These are phyloP conservation scores for Tringa solitaria DNA, from an alignment of 2,113 vertebrate species.

Conservation along the genomic window DNA sequence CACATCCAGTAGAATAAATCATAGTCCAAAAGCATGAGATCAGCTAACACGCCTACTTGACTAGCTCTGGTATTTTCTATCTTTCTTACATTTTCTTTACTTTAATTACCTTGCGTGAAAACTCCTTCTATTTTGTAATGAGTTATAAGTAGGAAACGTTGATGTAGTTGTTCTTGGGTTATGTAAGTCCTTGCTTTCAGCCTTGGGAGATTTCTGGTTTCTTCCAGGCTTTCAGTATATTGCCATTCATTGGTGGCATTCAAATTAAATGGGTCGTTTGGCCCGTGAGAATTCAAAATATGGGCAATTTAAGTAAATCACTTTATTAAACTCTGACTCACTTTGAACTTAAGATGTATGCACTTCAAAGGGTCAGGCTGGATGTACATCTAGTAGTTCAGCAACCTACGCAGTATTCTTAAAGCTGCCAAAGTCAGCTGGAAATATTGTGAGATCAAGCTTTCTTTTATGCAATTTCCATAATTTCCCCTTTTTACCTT, in stretches of 20 bases:
- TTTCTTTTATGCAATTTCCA: background rate
- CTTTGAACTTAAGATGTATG: background rate
- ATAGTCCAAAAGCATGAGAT: background rate
- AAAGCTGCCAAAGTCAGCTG: slow-evolving; percentile 14
- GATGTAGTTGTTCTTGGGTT: background rate
- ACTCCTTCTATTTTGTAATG: background rate
- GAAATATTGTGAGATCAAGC: background rate
- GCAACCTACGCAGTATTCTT: background rate
- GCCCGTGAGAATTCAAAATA: slow-evolving; percentile 25
- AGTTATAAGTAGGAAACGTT: background rate
- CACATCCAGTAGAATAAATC: slow-evolving; percentile 29
- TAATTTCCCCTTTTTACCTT: background rate
- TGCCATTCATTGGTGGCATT: background rate
- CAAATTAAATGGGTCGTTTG: background rate
- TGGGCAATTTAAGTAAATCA: slow-evolving; percentile 6
- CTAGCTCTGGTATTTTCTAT: background rate
- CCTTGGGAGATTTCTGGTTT: background rate
- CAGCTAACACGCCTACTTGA: background rate
- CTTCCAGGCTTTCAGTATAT: background rate
- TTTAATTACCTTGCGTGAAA: background rate
- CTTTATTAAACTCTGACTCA: slow-evolving; percentile 16
- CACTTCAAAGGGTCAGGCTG: slow-evolving; percentile 19
- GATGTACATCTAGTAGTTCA: background rate
- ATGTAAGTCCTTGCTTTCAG: background rate
- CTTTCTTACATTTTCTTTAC: background rate